Evolutionary conservation across 1,140 invertebrate species (phyloP), one percentile per base, ranked within the genome.

Genomic region (Ladona fulva): DNA sequence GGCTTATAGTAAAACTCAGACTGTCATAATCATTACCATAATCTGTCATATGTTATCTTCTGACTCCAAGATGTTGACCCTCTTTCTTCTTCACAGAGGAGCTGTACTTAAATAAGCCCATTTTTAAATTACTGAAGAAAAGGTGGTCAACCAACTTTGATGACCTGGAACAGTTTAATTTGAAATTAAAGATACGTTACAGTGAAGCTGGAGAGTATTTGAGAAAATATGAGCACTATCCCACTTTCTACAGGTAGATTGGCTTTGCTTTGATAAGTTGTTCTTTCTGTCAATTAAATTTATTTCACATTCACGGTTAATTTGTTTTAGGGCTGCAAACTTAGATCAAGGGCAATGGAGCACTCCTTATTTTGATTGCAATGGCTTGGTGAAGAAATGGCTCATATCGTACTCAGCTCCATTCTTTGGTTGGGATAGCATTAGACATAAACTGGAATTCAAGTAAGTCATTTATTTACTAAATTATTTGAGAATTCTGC

Each of bases 341-440:
- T 83, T 96, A 78, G 89, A 91, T 77, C 93, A 99, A 84, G 97
- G 97, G 11, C 91, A 94, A 83, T 99, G 97, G 97, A 92, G 94
- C 73, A 87, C 91, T 81, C 97, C 97, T 3, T 95, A 95, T 83
- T 99, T 94, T 84, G 96, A 98, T 87, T 99, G 97, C 87, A 88
- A 94, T 82, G 96, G 95, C 59, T 94, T 85, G 37, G 80, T 94
- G 74, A 93, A 95, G 82, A 95, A 95, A 87, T 99, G 97, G 97
- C 89, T 98, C 80, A 90, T 99, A 80, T 96, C 95, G 59, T 99
- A 98, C 88, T 92, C 94, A 76, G 92, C 92, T 77, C 97, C 97
- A 77, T 99, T 99, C 90, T 99, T 99, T 85, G 97, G 97, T 77
- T 96, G 93, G 92, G 96, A 98, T 84, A 94, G 91, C 84, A 89